Base-by-base conservation (phyloP, 2,797 vertebrate species). In the Rallus crepitans region DNA sequence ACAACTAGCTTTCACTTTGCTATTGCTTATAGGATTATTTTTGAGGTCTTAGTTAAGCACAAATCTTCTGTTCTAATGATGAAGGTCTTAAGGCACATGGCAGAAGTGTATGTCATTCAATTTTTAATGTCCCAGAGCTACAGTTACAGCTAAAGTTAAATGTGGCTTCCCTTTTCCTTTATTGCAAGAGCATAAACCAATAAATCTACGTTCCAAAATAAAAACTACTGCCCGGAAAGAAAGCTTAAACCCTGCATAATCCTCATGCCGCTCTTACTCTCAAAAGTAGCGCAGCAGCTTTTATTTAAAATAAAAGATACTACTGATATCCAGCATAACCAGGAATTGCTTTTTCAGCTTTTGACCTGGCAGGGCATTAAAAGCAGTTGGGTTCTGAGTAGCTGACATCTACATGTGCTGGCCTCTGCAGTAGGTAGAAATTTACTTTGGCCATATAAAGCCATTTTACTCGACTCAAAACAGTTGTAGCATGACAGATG, bases 391-490 rank as follows among this genome's bases (percentile, higher is more conserved):
- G 83, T 93, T 95, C 87, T 23, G 83, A 98, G 96, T 96, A 96
- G 96, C 97, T 89, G 83, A 93, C 89, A 87, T 94, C 91, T 96
- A 50, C 70, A 15, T 83, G 89, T 93, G 96, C 93, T 97, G 96
- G 97, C 96, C 94, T 97, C 94, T 94, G 89, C 84, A 95, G 94
- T 96, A 97, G 97, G 97, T 97, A 97, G 97, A 97, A 97, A 96
- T 98, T 97, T 96, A 95, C 96, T 97, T 98, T 98, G 97, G 98
- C 98, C 98, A 98, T 98, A 98, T 98, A 98, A 98, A 98, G 98
- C 97, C 97, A 98, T 98, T 98, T 97, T 98, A 97, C 96, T 98
- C 40, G 86, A 72, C 97, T 98, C 97, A 97, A 97, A 98, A 93
- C 97, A 97, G 97, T 98, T 98, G 98, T 97, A 98, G 96, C 97